Evolutionary conservation across 2,797 vertebrate genomes (phyloP), one percentile per base, ranked within the genome.

Genomic region (Protonibea diacanthus): DNA sequence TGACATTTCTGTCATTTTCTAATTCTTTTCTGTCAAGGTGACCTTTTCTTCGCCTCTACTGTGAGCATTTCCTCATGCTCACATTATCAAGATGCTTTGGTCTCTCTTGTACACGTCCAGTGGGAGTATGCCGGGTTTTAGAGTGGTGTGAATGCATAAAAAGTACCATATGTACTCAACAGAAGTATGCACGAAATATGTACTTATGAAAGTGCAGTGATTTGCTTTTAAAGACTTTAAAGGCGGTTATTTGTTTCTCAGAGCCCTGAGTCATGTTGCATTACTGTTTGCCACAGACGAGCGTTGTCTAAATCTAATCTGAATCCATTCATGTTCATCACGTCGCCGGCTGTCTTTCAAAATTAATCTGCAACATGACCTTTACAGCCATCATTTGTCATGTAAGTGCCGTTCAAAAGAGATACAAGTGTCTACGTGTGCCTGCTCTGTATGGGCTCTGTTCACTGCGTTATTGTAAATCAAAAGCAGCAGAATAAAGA

Each of bases 1-100:
- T 94, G 94, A 93, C 94, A 94, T 94, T 93, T 92, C 89, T 92
- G 92, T 92, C 92, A 88, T 93, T 93, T 89, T 91, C 83, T 91
- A 90, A 91, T 88, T 93, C 88, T 87, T 85, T 83, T 73, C 91
- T 93, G 86, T 92, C 93, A 91, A 89, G 74, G 88, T 93, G 91
- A 94, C 94, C 92, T 94, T 94, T 94, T 68, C 89, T 81, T 87
- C 87, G 88, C 86, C 87, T 89, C 88, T 52, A 7, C 86, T 72
- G 76, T 82, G 83, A 90, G 74, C 84, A 74, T 84, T 88, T 88
- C 84, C 74, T 81, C 69, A 40, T 66, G 84, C 86, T 89, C 86
- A 81, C 80, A 81, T 89, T 82, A 90, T 91, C 88, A 80, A 84
- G 87, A 88, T 78, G 76, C 78, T 80, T 73, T 64, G 71, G 78